Percentiles rank a stretch among this genome's conserved stretches.
phyloP scores from a whole-genome alignment of 2,113 vertebrate genomes.

The Ellobius talpinus region DNA sequence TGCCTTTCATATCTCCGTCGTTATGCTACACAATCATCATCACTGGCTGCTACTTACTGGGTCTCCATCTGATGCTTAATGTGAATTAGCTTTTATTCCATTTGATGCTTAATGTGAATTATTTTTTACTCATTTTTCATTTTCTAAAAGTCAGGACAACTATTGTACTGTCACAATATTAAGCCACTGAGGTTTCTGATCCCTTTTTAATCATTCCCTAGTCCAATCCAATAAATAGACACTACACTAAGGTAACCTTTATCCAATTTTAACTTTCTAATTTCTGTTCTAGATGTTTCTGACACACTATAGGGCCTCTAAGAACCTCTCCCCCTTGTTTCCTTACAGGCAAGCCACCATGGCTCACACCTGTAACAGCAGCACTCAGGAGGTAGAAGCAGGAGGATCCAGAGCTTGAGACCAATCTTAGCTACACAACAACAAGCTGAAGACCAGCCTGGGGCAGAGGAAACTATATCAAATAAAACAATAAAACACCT shows the following conservation, averaged over 20 bases:
- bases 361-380: not conserved
- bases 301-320: no score
- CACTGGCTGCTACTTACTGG: not conserved
- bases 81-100: not conserved
- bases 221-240: no score
- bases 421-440: not conserved
- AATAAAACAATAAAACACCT: not conserved
- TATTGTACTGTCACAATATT: not conserved
- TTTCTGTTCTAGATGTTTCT: no score
- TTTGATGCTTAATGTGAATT: conserved; percentile 43
- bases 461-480: not conserved
- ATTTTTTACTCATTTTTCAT: not conserved
- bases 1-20: not conserved
- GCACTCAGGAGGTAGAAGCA: not conserved
- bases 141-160: conserved; percentile 45
- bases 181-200: not conserved
- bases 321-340: no score
- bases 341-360: no score
- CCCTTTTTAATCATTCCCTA: no score
- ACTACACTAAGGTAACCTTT: no score
- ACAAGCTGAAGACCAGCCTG: not conserved
- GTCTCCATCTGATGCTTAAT: conserved; percentile 19
- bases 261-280: no score
- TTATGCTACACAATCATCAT: not conserved
- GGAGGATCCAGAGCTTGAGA: not conserved